Evolutionary conservation across 2,888 invertebrate species (phyloP), one percentile per base, ranked within the genome.

Genomic region (Peribatodes rhomboidaria): DNA sequence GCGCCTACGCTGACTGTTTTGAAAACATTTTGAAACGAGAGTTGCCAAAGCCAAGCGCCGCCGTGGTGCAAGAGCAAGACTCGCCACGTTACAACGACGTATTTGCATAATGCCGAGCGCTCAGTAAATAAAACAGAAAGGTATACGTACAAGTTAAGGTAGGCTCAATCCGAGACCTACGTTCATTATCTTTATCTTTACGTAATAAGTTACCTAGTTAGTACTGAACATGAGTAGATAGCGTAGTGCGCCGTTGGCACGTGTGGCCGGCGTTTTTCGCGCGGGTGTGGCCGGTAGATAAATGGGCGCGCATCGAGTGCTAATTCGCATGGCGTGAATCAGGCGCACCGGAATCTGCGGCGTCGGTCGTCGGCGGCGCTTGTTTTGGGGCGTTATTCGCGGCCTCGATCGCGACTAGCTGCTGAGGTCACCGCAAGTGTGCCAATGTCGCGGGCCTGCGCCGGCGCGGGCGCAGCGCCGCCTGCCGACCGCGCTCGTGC

Each of bases 51-150:
- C 81, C 71, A 44, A 39, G 18, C 33, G n/a, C 16, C 41, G 31
- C 80, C 86, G 85, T 92, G 91, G 91, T 90, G 91, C 88, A 92
- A 93, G 88, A 85, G 90, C 87, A 92, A 92, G 88, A 85, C 80
- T 83, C 74, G 84, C 85, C 82, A 86, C 83, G 86, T 90, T 89
- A 87, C 90, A 86, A 80, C 84, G 84, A 82, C 80, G 80, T 83
- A 90, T 92, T 92, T 92, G 89, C 92, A 92, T 92, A 92, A 92
- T 85, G 84, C 86, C 78, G 84, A 85, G 85, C 88, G 85, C 86
- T 83, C 80, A 66, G 88, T 85, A 87, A 27, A 86, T 85, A 83
- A 79, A 76, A 78, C 78, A 75, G 82, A 65, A 60, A 80, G 80
- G 81, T 84, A 87, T 84, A 83, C 82, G 80, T 87, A 86, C 85